These are phyloP conservation scores for Irena cyanogastra DNA, from an alignment of 2,113 vertebrate species.

Conservation along the genomic window DNA sequence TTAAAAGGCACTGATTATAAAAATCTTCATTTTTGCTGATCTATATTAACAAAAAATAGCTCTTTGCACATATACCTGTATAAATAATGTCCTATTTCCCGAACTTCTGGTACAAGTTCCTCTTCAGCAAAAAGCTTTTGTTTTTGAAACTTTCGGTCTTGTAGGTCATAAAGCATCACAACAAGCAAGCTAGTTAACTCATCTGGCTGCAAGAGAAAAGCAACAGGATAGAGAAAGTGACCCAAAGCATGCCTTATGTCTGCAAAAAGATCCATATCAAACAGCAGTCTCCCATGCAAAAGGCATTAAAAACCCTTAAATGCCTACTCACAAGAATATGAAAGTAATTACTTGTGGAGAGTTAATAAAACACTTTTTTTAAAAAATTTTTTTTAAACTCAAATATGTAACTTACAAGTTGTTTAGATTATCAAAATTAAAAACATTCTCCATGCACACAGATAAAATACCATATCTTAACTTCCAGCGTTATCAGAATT, in stretches of 20 bases:
- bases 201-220: slow-evolving; percentile 72
- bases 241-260: neutral
- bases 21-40: neutral
- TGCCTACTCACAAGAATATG: neutral
- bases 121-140: slow-evolving; percentile 37
- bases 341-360: neutral
- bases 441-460: neutral
- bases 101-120: slow-evolving; percentile 74
- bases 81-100: slow-evolving; percentile 78
- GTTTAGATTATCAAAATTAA: neutral
- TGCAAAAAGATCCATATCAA: neutral
- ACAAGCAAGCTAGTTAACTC: slow-evolving; percentile 82
- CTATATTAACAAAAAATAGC: neutral
- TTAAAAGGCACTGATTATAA: neutral
- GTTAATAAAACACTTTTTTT: neutral
- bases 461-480: neutral
- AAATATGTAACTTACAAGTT: neutral
- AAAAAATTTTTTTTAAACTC: neutral
- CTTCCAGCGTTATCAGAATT: neutral
- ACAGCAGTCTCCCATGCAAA: neutral
- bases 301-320: neutral
- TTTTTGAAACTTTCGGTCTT: slow-evolving; percentile 84
- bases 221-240: neutral
- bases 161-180: slow-evolving; percentile 88
- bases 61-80: slow-evolving; percentile 65